Base-by-base conservation (phyloP, 92 coral and sea anemone genomes). In the Epizoanthus scotinus region DNA sequence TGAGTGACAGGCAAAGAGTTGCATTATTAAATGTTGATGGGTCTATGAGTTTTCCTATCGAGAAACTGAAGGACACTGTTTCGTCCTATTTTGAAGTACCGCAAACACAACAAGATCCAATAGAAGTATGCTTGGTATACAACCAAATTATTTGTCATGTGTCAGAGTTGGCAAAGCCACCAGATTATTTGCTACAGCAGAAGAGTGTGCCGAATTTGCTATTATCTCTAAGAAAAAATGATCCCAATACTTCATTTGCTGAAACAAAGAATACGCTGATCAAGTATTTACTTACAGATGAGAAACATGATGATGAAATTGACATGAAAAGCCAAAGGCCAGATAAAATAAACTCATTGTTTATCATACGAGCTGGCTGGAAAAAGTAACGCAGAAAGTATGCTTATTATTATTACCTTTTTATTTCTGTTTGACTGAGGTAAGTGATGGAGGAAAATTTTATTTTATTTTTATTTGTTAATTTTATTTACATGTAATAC, bases 121-220 rank as follows among this genome's bases (percentile, higher is more conserved):
- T 40, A 9, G 44, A 40, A 40, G 73, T 86, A 9, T 20, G 66
- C 53, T 14, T 78, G 25, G 84, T 87, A n/a, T 53, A 83, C 52
- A 71, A 87, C 53, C 84, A 87, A 67, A 53, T 83, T 15, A 20
- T 65, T 5, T 47, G 78, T 9, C 78, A 87, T 58, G 84, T 69
- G 61, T 75, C 84, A 8, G 53, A 83, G 49, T 34, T 87, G 75
- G 87, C 87, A 50, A 87, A 83, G 54, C 63, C 87, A 57, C 73
- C 87, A 61, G 25, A 5, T 66, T 18, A 28, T 54, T 2, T 81
- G 34, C 26, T 73, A 5, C 44, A 5, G 8, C 44, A 40, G 44
- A 9, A 40, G 5, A 40, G 8, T 40, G 44, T 40, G 8, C 26
- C 13, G 20, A 67, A 63, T 27, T 36, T 72, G 70, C 78, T 81